Evolutionary conservation across 1,140 invertebrate genomes (phyloP).

Genomic region (Bilobella aurantiaca): DNA sequence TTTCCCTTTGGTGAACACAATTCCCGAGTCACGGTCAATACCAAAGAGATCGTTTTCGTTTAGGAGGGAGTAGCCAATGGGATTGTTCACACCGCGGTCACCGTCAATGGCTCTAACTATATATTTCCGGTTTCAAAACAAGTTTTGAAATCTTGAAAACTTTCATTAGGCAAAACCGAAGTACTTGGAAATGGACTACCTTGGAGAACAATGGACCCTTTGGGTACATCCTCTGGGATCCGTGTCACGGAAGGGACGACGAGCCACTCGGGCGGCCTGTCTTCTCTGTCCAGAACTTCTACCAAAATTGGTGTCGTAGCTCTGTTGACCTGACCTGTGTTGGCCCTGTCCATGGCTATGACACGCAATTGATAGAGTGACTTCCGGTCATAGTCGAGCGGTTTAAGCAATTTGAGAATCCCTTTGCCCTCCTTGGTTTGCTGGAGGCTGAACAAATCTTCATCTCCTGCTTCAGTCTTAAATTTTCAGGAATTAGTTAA

Average conservation of each 20-base stretch:
- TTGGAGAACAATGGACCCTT: conserved; percentile 69
- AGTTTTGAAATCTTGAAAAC: too few species aligned
- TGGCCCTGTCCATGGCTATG: conserved; percentile 72
- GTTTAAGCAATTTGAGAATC: conserved; percentile 62
- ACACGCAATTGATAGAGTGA: conserved; percentile 76
- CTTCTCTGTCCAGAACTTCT: conserved; percentile 77
- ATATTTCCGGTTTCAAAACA: too few species aligned
- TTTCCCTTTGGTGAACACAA: conserved; percentile 61
- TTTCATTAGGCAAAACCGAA: too few species aligned
- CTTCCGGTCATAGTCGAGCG: conserved; percentile 77
- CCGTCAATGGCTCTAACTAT: conserved; percentile 80
- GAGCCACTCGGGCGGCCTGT: conserved; percentile 81
- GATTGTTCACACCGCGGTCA: conserved; percentile 80
- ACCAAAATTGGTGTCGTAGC: conserved; percentile 77
- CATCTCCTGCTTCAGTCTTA: conserved; percentile 67
- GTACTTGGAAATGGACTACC: conserved; percentile 42
- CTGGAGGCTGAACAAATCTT: conserved; percentile 61
- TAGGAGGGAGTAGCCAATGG: conserved; percentile 68
- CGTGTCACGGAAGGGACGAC: conserved; percentile 72
- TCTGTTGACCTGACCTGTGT: conserved; percentile 63
- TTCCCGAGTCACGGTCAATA: conserved; percentile 67
- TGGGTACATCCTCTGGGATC: conserved; percentile 69
- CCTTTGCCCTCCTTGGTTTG: conserved; percentile 76
- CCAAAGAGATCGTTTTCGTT: conserved; percentile 58
- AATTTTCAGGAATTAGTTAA: too few species aligned